phyloP scores from a whole-genome alignment of 1,140 invertebrate genomes.

The Monochamus saltuarius region DNA sequence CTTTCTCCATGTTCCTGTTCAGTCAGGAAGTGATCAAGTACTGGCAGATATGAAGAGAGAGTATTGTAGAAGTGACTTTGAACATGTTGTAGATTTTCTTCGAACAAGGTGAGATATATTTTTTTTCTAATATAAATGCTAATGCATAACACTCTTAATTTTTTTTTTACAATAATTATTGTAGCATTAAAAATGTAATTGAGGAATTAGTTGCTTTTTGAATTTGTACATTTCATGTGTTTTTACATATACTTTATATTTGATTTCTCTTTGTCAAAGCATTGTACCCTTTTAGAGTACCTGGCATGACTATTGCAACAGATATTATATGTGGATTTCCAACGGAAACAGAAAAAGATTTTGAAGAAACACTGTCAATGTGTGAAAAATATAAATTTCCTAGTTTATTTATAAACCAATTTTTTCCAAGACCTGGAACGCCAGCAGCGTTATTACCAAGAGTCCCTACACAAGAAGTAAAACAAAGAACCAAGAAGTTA shows the following conservation, averaged over 20 bases:
- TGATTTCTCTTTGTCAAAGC: background rate
- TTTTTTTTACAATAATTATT: too few species aligned
- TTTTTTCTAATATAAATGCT: too few species aligned
- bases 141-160: too few species aligned
- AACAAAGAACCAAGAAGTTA: constrained; percentile 82
- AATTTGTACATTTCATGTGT: background rate
- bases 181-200: background rate
- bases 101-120: constrained; percentile 61
- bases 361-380: constrained; percentile 83
- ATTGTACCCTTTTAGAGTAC: constrained; percentile 61
- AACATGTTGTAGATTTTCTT: constrained; percentile 84
- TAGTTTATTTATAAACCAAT: constrained; percentile 97
- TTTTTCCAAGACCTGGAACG: constrained; percentile 93
- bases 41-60: constrained; percentile 95
- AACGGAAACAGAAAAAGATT: constrained; percentile 90
- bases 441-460: constrained; percentile 87
- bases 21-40: constrained; percentile 93
- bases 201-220: background rate
- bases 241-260: background rate
- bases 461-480: constrained; percentile 82
- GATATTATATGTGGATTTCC: constrained; percentile 99
- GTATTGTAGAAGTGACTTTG: constrained; percentile 87
- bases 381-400: constrained; percentile 90
- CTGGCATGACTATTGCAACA: constrained; percentile 90
- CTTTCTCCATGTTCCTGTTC: constrained; percentile 96